phyloP scores from a whole-genome alignment of 1,140 invertebrate species.

The Ladona fulva region DNA sequence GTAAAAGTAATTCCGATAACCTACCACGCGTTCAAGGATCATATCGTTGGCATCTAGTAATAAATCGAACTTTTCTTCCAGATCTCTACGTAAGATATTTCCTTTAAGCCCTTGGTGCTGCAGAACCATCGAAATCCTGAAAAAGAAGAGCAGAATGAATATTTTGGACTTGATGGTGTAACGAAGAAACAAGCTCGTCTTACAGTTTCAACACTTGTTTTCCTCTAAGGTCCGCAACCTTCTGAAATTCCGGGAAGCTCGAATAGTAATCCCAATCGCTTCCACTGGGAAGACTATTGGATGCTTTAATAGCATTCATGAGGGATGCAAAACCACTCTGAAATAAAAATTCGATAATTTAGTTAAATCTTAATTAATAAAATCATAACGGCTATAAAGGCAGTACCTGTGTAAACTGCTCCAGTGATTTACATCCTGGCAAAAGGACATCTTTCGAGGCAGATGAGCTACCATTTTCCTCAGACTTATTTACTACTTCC shows the following conservation, averaged over 20 bases:
- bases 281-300: slow-evolving; percentile 58
- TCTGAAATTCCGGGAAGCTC: slow-evolving; percentile 57
- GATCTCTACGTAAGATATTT: slow-evolving; percentile 46
- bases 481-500: background rate
- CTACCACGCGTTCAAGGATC: slow-evolving; percentile 69
- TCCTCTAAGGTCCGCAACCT: slow-evolving; percentile 47
- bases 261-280: slow-evolving; percentile 58
- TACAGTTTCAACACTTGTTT: slow-evolving; percentile 44
- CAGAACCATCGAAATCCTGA: slow-evolving; percentile 43
- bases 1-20: slow-evolving; percentile 24
- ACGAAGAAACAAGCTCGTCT: slow-evolving; percentile 25
- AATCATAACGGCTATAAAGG: background rate
- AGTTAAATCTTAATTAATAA: background rate
- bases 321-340: slow-evolving; percentile 45
- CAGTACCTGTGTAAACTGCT: background rate
- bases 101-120: slow-evolving; percentile 47
- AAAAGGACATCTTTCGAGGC: background rate
- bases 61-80: slow-evolving; percentile 65
- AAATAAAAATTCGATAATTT: slow-evolving; percentile 24
- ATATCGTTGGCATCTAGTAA: slow-evolving; percentile 67
- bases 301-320: slow-evolving; percentile 52
- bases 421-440: background rate
- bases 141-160: slow-evolving; percentile 18
- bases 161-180: background rate
- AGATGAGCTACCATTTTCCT: too few species aligned